Base-by-base conservation (phyloP, 2,888 invertebrate species). In the Oxyteleia sp. region DNA sequence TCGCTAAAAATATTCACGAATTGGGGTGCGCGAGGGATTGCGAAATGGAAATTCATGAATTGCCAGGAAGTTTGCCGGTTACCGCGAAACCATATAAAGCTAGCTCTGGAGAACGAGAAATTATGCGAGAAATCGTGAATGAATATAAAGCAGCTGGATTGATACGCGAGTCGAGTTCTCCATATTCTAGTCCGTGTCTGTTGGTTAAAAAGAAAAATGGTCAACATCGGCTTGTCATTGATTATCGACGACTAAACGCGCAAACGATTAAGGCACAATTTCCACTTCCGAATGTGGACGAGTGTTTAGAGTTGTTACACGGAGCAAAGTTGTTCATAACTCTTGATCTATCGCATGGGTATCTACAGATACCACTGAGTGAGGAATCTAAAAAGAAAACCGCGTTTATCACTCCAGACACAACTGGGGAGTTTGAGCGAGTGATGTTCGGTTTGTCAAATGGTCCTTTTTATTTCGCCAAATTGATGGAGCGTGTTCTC, bases 1-100 rank as follows among this genome's bases (percentile, higher is more conserved):
- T 53, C 7, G 53, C 53, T 1, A 53, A 53, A 13, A 13, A 53
- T 11, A 53, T 53, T n/a, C 15, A 15, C 15, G 29, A 53, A 16
- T 15, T 53, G 4, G 29, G 53, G 13, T 53, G 53, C 32, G 16
- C 16, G 13, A 53, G 29, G 1, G 15, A 20, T 49, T 23, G 11
- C 1, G 20, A n/a, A 16, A 53, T 53, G 53, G 53, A 29, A 8
- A 45, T 45, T 11, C 10, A 11, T 2, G 45, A 45, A 16, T 5
- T 45, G 10, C 45, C 45, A 18, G 45, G 45, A 1, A 45, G 45
- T 7, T 16, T 45, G 10, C 32, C 32, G 3, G 32, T 32, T 8
- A 7, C 32, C 5, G 32, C 32, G 8, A 32, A 32, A 32, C 32
- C 32, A 32, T 32, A 32, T 32, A 3, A 8, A 3, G 8, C 8